A percentile compares a stretch with the other conserved stretches of the same genome.
Conservation (phyloP, 2,888 invertebrate genomes). For the Cyrtodaria siliqua region DNA sequence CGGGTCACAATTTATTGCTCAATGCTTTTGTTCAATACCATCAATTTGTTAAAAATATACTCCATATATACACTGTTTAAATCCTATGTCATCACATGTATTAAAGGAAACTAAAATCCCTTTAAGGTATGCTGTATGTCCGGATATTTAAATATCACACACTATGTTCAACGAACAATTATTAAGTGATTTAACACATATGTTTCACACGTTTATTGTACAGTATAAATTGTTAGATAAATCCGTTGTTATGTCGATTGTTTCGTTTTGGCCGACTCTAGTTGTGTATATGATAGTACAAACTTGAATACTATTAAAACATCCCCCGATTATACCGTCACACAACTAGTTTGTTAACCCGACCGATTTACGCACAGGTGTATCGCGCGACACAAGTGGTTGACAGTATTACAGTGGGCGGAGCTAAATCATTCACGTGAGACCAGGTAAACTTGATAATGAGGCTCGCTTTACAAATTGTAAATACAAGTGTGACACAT, state of each 20-base stretch:
- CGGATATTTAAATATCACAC: too few relatives aligned
- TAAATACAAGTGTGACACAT: background rate
- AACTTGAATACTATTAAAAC: constrained; percentile 2
- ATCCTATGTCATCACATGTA: too few relatives aligned
- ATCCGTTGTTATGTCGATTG: background rate
- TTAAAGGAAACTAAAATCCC: too few relatives aligned
- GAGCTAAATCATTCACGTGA: constrained; percentile 36
- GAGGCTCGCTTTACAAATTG: background rate
- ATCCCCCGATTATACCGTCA: constrained; percentile 6
- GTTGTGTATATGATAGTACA: constrained; percentile 4
- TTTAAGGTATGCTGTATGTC: too few relatives aligned
- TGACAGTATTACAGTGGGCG: constrained; percentile 62
- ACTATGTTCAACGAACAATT: too few relatives aligned
- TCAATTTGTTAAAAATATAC: too few relatives aligned
- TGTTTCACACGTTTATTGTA: too few relatives aligned
- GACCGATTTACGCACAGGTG: constrained; percentile 53
- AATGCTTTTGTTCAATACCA: too few relatives aligned
- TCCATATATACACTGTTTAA: too few relatives aligned
- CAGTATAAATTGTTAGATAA: background rate
- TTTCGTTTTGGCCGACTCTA: too few relatives aligned
- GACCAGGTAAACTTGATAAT: constrained; percentile 14
- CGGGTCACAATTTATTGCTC: too few relatives aligned
- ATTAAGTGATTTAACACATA: too few relatives aligned
- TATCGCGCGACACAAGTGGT: constrained; percentile 52
- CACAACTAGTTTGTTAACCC: constrained; percentile 24